phyloP scores from a whole-genome alignment of 2,113 vertebrate species.

The Pseudopipra pipra region DNA sequence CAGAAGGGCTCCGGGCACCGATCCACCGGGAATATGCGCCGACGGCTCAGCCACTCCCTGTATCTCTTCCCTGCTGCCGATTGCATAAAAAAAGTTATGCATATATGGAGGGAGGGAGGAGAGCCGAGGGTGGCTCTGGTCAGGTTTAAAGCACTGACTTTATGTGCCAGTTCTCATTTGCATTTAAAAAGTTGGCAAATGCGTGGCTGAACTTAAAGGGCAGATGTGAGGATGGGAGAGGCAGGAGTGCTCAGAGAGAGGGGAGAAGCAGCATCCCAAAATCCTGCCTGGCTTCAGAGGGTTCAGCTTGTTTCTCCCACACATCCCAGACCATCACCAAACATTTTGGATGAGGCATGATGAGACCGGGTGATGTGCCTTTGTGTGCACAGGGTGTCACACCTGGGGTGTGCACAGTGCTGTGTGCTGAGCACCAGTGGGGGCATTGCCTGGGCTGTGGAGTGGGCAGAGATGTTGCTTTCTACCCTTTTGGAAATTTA shows the following conservation, averaged over 20 bases:
- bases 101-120: not conserved
- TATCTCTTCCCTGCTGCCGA: not conserved
- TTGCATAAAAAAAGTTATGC: not conserved
- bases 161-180: not conserved
- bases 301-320: not conserved
- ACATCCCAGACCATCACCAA: not conserved
- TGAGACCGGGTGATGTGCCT: not conserved
- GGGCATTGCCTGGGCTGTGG: not conserved
- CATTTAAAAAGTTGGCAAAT: not conserved
- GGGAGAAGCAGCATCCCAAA: not conserved
- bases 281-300: not conserved
- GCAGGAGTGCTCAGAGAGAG: accelerated
- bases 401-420: not conserved
- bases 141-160: not conserved
- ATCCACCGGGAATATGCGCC: not conserved
- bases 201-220: not conserved
- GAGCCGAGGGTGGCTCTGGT: not conserved
- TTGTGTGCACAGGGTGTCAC: not conserved
- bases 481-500: not conserved
- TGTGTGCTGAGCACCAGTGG: not conserved
- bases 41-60: not conserved
- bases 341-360: not conserved
- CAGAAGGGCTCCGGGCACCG: not conserved
- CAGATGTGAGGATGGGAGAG: not conserved
- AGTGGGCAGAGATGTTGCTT: not conserved